Base-by-base conservation (phyloP, 2,888 invertebrate genomes). In the Choreutis nemorana region DNA sequence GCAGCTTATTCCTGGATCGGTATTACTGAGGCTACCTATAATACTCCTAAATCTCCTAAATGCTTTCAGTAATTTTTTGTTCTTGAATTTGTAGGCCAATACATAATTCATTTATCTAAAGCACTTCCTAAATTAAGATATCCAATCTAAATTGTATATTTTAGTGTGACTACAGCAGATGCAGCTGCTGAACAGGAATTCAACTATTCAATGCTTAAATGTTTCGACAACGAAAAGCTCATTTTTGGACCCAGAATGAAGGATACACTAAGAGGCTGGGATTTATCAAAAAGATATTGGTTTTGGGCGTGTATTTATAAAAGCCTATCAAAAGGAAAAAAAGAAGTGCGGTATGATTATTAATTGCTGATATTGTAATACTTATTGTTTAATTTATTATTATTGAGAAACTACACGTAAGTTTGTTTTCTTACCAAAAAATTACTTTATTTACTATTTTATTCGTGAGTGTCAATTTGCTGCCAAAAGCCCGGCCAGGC, bases 251-350 rank as follows among this genome's bases (percentile, higher is more conserved):
- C 87, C 0, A 87, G 86, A 14, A 87, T 92, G 50, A 81, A 88
- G 29, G 87, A 87, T 33, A 90, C 88, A 0, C 83, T 95, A 78
- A 83, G 87, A 35, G 82, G 85, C 32, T 96, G 94, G 94, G 92
- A 96, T 54, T 89, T 89, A 67, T 86, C 90, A 8, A 86, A 91
- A 1, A 91, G 94, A 47, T 93, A 88, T 56, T 96, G 94, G 94
- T 83, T 95, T 57, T 91, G 90, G 35, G 81, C 83, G 2, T 85
- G 87, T 52, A 82, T 91, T 1, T 91, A 94, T 57, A 88, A 87
- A 49, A 77, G 53, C 10, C 36, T 58, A 7, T 9, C 53, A 9
- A 60, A 45, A 30, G 38, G 56, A 8, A 59, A 55, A 30, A 61
- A 53, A 37, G 62, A 65, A 58, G 45, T 67, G 9, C 61, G 70